These are phyloP conservation scores for Oophaga sylvatica DNA, from an alignment of 2,797 vertebrate genomes.

Conservation along the genomic window DNA sequence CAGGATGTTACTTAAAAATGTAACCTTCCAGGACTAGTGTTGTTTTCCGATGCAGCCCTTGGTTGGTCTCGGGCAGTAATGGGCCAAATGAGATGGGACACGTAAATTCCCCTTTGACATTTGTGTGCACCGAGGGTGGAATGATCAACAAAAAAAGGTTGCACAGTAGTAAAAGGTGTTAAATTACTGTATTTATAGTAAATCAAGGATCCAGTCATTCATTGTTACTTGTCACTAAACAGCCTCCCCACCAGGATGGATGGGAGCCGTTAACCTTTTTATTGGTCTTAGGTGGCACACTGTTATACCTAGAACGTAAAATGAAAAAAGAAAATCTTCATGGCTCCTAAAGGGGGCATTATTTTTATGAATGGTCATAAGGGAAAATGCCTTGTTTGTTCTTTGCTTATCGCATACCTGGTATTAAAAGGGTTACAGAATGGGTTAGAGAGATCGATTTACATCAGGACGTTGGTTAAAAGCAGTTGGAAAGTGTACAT, in stretches of 20 bases:
- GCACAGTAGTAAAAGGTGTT: constrained; percentile 62
- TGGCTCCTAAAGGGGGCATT: constrained; percentile 36
- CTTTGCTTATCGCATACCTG: not conserved
- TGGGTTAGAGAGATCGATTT: not conserved
- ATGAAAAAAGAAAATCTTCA: constrained; percentile 35
- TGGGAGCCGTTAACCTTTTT: constrained; percentile 68
- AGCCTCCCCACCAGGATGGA: constrained; percentile 48
- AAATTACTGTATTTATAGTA: constrained; percentile 64
- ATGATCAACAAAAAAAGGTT: constrained; percentile 64
- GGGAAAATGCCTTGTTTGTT: not conserved
- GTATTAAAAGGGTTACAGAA: not conserved
- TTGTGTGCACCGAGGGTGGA: constrained; percentile 67
- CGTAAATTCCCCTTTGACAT: constrained; percentile 69
- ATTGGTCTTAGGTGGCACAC: constrained; percentile 67
- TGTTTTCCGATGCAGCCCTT: constrained; percentile 88
- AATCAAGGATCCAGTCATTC: constrained; percentile 52
- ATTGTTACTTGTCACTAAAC: constrained; percentile 57
- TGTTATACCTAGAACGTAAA: constrained; percentile 36
- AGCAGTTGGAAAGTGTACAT: too few relatives aligned
- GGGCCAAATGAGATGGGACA: constrained; percentile 66
- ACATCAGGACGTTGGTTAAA: not conserved
- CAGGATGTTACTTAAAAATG: constrained; percentile 92
- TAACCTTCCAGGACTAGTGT: constrained; percentile 84
- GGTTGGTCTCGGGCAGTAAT: constrained; percentile 77
- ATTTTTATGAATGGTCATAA: constrained; percentile 23